Conservation (phyloP, 2,888 invertebrate species). For the Panopea generosa region DNA sequence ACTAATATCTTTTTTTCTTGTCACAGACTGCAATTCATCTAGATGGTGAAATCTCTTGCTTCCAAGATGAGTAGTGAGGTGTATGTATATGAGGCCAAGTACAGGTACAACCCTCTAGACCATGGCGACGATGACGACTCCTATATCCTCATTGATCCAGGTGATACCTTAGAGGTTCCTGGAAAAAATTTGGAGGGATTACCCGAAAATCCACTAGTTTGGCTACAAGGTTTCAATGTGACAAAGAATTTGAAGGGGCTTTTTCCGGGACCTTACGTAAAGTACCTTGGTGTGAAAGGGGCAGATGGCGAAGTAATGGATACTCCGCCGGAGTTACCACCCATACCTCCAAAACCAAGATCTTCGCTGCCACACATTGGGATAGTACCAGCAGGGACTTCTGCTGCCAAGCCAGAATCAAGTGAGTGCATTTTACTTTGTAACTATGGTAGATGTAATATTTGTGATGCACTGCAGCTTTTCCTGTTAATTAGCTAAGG, state of each 20-base stretch:
- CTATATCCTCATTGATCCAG: conserved; percentile 68
- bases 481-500: too few species aligned
- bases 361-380: conserved; percentile 41
- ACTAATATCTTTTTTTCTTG: too few species aligned
- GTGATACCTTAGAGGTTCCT: conserved; percentile 67
- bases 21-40: neutral
- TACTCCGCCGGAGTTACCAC: conserved; percentile 40
- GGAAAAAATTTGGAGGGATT: conserved; percentile 41
- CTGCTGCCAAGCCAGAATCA: conserved; percentile 3
- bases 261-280: conserved; percentile 71
- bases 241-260: conserved; percentile 63
- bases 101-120: conserved; percentile 67
- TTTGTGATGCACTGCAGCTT: too few species aligned
- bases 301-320: conserved; percentile 53
- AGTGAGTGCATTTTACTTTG: conserved; percentile 25
- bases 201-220: conserved; percentile 61
- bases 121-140: conserved; percentile 62
- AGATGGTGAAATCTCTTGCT: conserved; percentile 52
- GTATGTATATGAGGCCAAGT: conserved; percentile 65
- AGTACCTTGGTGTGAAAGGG: conserved; percentile 56
- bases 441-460: too few species aligned
- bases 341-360: conserved; percentile 55
- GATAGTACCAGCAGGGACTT: too few species aligned
- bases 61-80: conserved; percentile 59
- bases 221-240: conserved; percentile 69